phyloP scores from a whole-genome alignment of 2,113 vertebrate species.

The Hippocampus guttulatus region DNA sequence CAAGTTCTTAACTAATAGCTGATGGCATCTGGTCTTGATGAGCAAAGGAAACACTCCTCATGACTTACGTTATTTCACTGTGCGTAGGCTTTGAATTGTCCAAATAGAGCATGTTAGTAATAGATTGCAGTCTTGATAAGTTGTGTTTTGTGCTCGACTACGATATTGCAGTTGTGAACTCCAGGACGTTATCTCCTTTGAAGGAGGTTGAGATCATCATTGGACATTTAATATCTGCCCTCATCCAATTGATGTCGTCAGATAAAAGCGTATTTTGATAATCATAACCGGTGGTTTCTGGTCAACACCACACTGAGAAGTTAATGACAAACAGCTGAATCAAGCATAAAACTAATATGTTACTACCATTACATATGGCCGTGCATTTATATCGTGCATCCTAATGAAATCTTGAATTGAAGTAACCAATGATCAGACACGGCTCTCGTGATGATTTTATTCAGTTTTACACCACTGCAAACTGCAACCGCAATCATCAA shows the following conservation, averaged over 20 bases:
- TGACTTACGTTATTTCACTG: slow-evolving; percentile 23
- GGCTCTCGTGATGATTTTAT: too few species aligned
- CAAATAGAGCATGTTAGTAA: slow-evolving; percentile 47
- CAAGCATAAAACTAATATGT: background rate
- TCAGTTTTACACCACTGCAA: too few species aligned
- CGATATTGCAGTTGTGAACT: slow-evolving; percentile 30
- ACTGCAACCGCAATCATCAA: too few species aligned
- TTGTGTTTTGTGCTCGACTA: slow-evolving; percentile 30
- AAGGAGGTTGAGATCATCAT: background rate
- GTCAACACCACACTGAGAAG: background rate
- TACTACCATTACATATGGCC: too few species aligned
- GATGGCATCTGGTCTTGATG: slow-evolving; percentile 63
- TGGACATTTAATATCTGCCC: slow-evolving; percentile 1
- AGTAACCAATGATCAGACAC: too few species aligned
- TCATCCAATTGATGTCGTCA: slow-evolving; percentile 9
- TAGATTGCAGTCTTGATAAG: slow-evolving; percentile 48
- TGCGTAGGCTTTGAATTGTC: slow-evolving; percentile 32
- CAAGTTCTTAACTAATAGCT: slow-evolving; percentile 57
- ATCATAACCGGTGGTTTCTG: background rate
- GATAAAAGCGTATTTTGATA: background rate
- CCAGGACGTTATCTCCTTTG: slow-evolving; percentile 12
- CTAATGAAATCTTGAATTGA: background rate
- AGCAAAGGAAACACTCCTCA: slow-evolving; percentile 49
- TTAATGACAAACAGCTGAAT: background rate
- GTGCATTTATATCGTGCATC: background rate